phyloP scores from a whole-genome alignment of 2,797 vertebrate genomes.

The Arvicola amphibius region DNA sequence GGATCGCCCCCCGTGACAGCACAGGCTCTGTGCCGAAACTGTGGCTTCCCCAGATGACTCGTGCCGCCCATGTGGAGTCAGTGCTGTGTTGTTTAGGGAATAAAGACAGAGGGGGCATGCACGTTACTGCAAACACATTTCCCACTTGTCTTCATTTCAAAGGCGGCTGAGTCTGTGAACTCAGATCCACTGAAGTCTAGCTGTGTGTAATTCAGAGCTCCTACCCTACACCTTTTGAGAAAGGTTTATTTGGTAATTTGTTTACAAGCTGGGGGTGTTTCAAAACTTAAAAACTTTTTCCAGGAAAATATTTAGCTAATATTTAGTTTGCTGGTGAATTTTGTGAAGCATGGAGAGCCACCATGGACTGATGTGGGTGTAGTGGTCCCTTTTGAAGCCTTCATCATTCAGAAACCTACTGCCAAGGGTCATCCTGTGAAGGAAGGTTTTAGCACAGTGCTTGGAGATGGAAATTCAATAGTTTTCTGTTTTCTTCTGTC shows the following conservation, averaged over 20 bases:
- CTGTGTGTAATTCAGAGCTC: background rate
- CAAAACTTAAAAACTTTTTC: background rate
- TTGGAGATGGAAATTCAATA: background rate
- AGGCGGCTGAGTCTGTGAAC: background rate
- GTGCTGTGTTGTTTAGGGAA: background rate
- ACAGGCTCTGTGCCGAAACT: background rate
- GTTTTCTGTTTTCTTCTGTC: slow-evolving; percentile 1
- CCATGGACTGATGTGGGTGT: background rate
- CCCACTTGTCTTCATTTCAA: background rate
- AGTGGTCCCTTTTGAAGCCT: background rate
- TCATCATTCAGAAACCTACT: background rate
- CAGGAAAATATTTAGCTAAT: background rate
- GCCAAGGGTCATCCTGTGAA: background rate
- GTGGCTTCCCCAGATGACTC: background rate
- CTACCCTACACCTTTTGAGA: background rate
- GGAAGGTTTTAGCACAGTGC: background rate
- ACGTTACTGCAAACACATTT: background rate
- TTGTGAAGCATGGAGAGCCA: background rate
- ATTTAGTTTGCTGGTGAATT: background rate
- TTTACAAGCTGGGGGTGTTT: background rate
- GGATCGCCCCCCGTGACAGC: too few relatives aligned
- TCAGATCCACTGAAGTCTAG: background rate
- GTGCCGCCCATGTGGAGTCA: background rate
- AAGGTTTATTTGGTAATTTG: slow-evolving; percentile 1
- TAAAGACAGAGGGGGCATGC: background rate